Base-by-base conservation (phyloP, 2,888 invertebrate genomes). In the Apamea crenata region DNA sequence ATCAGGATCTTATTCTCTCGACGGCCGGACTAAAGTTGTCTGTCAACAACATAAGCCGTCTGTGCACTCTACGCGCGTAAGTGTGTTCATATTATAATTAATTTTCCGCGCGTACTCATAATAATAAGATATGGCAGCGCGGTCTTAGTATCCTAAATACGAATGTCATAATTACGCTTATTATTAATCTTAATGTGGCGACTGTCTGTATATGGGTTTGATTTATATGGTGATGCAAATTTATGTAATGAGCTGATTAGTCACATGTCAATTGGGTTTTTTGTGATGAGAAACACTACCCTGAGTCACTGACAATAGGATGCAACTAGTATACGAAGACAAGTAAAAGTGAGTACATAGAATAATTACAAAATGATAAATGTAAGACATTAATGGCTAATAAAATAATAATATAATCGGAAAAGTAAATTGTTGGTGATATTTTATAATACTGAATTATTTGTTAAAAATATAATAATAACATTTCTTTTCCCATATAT, bases 71-170 rank as follows among this genome's bases (percentile, higher is more conserved):
- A 32, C 14, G 29, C n/a, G 21, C 32, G 66, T 12, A 32, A 18
- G 18, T n/a, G 29, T 25, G 67, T 40, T 36, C 25, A 73, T 81
- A 70, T 18, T 8, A 47, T 73, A 73, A 83, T 83, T 73, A 72
- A 88, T 84, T 84, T 84, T 29, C 7, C 40, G 14, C 74, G 71
- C 77, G 79, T 86, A 29, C 40, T 56, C 4, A 25, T 69, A 18
- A 74, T 82, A 81, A 81, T 81, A 71, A 56, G 32, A 61, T 74
- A 84, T 83, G 80, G 77, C 25, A 71, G 66, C 47, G 82, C 32
- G 44, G 59, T 61, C 66, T 77, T 70, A 82, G 78, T 80, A 86
- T 63, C 72, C 82, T 87, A 86, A 89, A 88, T 89, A 80, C 75
- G 32, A 85, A 85, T 85, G 74, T 67, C 74, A 53, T 82, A 76